Base-by-base conservation (phyloP, 2,113 vertebrate genomes). In the Chaetodon auriga region DNA sequence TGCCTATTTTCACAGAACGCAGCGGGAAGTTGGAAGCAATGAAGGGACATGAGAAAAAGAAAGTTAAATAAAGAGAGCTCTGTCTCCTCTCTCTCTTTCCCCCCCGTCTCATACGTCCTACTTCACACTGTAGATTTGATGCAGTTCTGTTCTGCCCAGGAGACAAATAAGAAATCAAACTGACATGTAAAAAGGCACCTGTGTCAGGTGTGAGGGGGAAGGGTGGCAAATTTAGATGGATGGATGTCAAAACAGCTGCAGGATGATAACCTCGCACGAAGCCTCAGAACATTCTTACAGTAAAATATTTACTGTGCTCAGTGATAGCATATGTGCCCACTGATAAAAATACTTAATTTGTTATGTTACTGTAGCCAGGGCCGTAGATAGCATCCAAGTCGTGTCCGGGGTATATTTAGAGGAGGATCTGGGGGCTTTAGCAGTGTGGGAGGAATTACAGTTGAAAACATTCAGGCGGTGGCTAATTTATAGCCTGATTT, bases 1-100 rank as follows among this genome's bases (percentile, higher is more conserved):
- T 82, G 70, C 55, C 74, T 43, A 48, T 90, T 86, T 88, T 80
- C 85, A 76, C 46, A 51, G 77, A 86, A 83, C 75, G 75, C 75
- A 83, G 87, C 81, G 21, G 79, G 69, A 57, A 45, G 75, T 57
- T 61, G 60, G 68, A 48, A 68, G 81, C 76, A 81, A 81, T 74
- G 81, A 84, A 8, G 36, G 38, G 46, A 36, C 49, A 70, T 53
- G 49, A 83, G 78, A 76, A 63, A 68, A 36, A n/a, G 25, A 78
- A 85, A 57, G 58, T 82, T 81, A 68, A 86, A 87, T 77, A 87
- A 77, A 83, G 30, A 77, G 77, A 54, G 36, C 65, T 43, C 64
- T 25, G 68, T 54, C 46, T 71, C 62, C n/a, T 55, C 4, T 53
- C 30, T 58, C 49, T 53, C n/a, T 48, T 41, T 4, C 41, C 12